Conservation (phyloP, 1,140 invertebrate genomes). For the Geopemphigus sp. region DNA sequence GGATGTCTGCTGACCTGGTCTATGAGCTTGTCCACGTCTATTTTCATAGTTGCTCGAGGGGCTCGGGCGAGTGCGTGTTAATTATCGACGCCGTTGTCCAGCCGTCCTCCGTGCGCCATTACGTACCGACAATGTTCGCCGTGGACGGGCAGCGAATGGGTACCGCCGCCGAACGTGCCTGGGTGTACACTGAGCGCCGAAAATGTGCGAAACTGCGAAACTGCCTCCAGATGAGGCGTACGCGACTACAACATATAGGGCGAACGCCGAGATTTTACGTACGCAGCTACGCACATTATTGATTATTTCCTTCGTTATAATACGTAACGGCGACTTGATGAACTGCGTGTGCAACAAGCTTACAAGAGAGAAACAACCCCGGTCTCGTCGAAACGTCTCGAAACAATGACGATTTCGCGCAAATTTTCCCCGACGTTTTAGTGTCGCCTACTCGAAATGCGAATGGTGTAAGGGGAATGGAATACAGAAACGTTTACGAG, state of each 20-base stretch:
- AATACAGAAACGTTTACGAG: no score
- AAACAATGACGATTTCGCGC: no score
- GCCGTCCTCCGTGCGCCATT: no score
- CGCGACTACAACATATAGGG: not conserved
- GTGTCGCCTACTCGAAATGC: no score
- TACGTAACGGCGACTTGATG: not conserved
- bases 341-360: constrained; percentile 23
- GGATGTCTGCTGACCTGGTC: not conserved
- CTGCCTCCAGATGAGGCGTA: not conserved
- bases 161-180: not conserved
- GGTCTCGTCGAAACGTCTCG: no score
- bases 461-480: no score
- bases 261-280: constrained; percentile 11
- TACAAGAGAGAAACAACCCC: not conserved
- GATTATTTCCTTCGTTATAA: constrained; percentile 19
- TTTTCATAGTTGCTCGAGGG: not conserved
- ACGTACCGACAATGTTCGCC: no score
- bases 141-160: no score
- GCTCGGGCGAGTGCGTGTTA: no score
- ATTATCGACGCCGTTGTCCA: no score
- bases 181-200: constrained; percentile 14
- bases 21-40: not conserved
- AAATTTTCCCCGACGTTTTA: no score
- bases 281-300: constrained; percentile 33
- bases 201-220: constrained; percentile 21